Percentiles rank a stretch among this genome's conserved stretches.
phyloP scores from a whole-genome alignment of 2,888 invertebrate genomes.

The Blastobasis lacticolella region DNA sequence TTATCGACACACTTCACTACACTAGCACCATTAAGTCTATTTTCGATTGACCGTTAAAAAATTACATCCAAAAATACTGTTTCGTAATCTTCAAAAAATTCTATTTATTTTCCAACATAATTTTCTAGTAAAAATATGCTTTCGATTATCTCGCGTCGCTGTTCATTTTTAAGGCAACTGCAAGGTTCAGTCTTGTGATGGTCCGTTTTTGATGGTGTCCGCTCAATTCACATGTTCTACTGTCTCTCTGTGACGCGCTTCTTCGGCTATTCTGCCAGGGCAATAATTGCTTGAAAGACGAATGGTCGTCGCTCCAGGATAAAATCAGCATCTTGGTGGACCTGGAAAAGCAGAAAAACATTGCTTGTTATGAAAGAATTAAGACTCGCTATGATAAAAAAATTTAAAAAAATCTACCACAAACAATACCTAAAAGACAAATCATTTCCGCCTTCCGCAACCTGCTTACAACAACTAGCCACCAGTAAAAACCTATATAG shows the following conservation, averaged over 20 bases:
- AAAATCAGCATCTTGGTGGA: slow-evolving; percentile 52
- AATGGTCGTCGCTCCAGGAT: slow-evolving; percentile 29
- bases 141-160: slow-evolving; percentile 52
- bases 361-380: background rate
- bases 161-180: slow-evolving; percentile 54
- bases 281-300: slow-evolving; percentile 15
- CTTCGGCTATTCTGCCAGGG: slow-evolving; percentile 11
- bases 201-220: slow-evolving; percentile 15
- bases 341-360: slow-evolving; percentile 42
- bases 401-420: slow-evolving; percentile 5
- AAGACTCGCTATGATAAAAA: too few species aligned
- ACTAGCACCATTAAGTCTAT: slow-evolving; percentile 37
- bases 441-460: too few species aligned
- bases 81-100: slow-evolving; percentile 37
- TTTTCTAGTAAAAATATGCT: slow-evolving; percentile 32
- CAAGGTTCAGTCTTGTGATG: slow-evolving; percentile 48
- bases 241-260: slow-evolving; percentile 16
- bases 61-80: slow-evolving; percentile 44
- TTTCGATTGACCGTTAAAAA: slow-evolving; percentile 16
- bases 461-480: slow-evolving; percentile 2
- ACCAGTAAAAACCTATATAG: slow-evolving; percentile 14
- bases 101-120: slow-evolving; percentile 35
- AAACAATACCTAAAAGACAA: slow-evolving; percentile 2
- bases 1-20: slow-evolving; percentile 47
- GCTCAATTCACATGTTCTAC: slow-evolving; percentile 32